These are phyloP conservation scores for Cepphus grylle DNA, from an alignment of 2,113 vertebrate genomes.

Conservation along the genomic window DNA sequence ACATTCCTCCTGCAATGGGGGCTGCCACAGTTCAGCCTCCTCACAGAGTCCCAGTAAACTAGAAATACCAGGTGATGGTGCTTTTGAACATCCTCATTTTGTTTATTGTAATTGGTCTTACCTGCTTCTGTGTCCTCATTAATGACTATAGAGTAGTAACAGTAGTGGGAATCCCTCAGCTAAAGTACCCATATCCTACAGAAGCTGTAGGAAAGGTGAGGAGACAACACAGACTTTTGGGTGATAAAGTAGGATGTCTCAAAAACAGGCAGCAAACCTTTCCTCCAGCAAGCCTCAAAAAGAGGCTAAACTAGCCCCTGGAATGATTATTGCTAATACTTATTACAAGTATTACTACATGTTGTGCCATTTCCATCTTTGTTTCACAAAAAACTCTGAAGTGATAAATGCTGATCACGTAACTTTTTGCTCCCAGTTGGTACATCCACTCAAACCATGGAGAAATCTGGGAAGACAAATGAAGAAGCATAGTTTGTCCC, in stretches of 20 bases:
- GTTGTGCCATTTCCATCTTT: background rate
- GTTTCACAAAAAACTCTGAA: background rate
- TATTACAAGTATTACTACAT: no score
- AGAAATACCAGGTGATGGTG: background rate
- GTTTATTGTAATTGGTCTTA: background rate
- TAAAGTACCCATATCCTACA: background rate
- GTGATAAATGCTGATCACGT: background rate
- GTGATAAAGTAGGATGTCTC: background rate
- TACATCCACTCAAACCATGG: background rate
- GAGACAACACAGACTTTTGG: background rate
- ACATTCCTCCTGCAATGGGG: fast-evolving
- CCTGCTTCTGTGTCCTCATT: background rate
- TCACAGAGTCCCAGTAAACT: background rate
- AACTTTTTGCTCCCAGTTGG: background rate
- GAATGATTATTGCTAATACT: background rate
- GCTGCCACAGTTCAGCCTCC: background rate
- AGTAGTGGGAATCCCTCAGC: background rate
- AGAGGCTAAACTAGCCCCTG: background rate
- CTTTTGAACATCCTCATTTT: background rate
- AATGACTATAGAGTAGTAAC: background rate
- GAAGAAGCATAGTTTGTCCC: background rate
- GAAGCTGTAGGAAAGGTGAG: background rate
- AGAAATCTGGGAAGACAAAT: background rate
- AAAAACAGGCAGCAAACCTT: background rate
- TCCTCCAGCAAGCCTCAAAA: background rate